Conservation (phyloP, 2,797 vertebrate genomes). For the Poliocrania exsul region DNA sequence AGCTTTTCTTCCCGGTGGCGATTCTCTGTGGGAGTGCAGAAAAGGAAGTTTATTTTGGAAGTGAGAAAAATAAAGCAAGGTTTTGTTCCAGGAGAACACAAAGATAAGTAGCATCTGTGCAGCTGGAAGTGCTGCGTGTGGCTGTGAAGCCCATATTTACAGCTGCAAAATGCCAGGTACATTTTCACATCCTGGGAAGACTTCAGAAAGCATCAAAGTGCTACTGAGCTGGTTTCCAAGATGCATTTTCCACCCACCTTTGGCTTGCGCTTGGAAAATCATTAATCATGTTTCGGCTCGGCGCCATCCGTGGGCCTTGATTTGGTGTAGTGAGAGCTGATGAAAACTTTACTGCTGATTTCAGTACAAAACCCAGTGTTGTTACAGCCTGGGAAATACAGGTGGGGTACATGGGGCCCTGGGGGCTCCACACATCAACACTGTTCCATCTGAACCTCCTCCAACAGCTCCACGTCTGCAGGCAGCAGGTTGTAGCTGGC, state of each 20-base stretch:
- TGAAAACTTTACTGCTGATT: background rate
- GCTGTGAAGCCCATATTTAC: background rate
- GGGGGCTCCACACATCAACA: background rate
- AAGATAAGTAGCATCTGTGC: constrained; percentile 47
- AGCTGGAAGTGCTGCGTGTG: background rate
- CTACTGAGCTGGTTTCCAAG: background rate
- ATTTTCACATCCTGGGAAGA: background rate
- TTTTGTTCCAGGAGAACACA: constrained; percentile 50
- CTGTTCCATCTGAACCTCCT: background rate
- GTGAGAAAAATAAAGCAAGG: constrained; percentile 53
- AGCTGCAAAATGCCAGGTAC: constrained; percentile 43
- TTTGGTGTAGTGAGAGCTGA: background rate
- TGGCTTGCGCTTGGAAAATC: background rate
- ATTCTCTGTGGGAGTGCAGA: constrained; percentile 36
- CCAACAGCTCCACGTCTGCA: background rate
- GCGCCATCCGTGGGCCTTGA: background rate
- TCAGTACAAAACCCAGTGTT: background rate
- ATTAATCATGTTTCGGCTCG: background rate
- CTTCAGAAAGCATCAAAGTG: constrained; percentile 14
- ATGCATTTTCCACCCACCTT: constrained; percentile 34
- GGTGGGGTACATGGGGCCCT: background rate
- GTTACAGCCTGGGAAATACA: background rate
- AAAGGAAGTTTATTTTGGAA: constrained; percentile 72
- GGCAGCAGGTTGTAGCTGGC: background rate
- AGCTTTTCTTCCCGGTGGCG: constrained; percentile 48